Evolutionary conservation across 2,888 invertebrate species (phyloP).

Genomic region (Geophilus truncorum): DNA sequence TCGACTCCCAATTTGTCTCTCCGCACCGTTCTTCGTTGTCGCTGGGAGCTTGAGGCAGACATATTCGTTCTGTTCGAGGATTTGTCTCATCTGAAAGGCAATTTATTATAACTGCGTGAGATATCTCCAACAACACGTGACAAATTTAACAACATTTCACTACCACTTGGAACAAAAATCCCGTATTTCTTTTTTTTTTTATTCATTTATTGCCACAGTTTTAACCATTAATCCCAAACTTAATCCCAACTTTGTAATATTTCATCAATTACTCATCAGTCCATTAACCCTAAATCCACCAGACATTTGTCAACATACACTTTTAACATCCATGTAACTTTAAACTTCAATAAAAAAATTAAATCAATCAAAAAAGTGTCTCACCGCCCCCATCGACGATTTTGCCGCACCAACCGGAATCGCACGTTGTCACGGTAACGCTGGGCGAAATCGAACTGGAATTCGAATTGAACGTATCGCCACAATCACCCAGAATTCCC

Average conservation of each 20-base stretch:
- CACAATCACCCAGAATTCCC: constrained; percentile 80
- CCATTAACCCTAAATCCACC: no score
- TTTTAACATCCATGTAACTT: no score
- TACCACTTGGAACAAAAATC: no score
- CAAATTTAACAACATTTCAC: not conserved
- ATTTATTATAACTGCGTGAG: no score
- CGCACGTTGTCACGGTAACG: constrained; percentile 71
- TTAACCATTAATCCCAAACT: no score
- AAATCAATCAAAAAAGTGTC: not conserved
- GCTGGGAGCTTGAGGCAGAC: constrained; percentile 77
- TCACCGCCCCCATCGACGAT: constrained; percentile 65
- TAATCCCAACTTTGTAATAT: no score
- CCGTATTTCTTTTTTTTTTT: no score
- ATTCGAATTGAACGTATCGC: constrained; percentile 77
- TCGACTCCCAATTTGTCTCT: constrained; percentile 71
- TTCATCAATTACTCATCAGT: no score
- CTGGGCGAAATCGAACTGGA: constrained; percentile 55
- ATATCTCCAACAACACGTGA: no score
- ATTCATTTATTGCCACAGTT: no score
- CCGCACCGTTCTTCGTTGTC: constrained; percentile 86
- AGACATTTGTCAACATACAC: no score
- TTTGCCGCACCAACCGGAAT: constrained; percentile 90
- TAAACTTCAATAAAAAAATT: not conserved
- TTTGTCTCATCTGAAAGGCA: not conserved
- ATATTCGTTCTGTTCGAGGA: constrained; percentile 74